Evolutionary conservation across 1,140 invertebrate species (phyloP), one percentile per base, ranked within the genome.

Genomic region (Megalopta genalis): DNA sequence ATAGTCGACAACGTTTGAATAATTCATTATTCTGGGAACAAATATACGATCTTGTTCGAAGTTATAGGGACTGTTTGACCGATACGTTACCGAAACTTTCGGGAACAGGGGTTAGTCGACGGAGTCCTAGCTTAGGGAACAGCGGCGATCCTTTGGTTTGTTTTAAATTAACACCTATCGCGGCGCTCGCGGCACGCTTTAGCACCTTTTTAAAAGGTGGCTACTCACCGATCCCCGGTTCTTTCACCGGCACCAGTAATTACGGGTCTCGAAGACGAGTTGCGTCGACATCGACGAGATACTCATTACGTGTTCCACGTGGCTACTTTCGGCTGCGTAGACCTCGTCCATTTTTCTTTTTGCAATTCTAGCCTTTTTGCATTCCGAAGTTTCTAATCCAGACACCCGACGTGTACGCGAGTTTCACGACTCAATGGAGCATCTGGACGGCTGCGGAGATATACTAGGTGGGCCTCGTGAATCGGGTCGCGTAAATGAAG

Each of bases 141-240:
- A 81, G 74, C 74, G 77, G 62, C 81, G 81, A 88, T 86, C 82
- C 82, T 76, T 66, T 77, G 85, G 88, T 90, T 90, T 90, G 89
- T 90, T 90, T 90, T 90, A 90, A 90, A 90, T 90, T 90, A 90
- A 90, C 89, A 87, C 89, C 88, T 90, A 89, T 72, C 77, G 65
- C 54, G 49, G 57, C 65, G 88, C 86, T 78, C 80, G 85, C 86
- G 88, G 89, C 88, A 89, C 86, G 85, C 89, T 90, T 90, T 90
- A 90, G 89, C 89, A 90, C 89, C 89, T 90, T 89, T 90, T 90
- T 90, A 88, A 87, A 86, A 70, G 69, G 74, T 77, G 79, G 73
- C 86, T 84, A 60, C 73, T 64, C 77, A 73, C 27, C 60, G 72
- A 59, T 64, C 46, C 60, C 27, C 65, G 71, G 21, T 59, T 71